phyloP scores from a whole-genome alignment of 2,797 vertebrate species.

The Aplochiton taeniatus region DNA sequence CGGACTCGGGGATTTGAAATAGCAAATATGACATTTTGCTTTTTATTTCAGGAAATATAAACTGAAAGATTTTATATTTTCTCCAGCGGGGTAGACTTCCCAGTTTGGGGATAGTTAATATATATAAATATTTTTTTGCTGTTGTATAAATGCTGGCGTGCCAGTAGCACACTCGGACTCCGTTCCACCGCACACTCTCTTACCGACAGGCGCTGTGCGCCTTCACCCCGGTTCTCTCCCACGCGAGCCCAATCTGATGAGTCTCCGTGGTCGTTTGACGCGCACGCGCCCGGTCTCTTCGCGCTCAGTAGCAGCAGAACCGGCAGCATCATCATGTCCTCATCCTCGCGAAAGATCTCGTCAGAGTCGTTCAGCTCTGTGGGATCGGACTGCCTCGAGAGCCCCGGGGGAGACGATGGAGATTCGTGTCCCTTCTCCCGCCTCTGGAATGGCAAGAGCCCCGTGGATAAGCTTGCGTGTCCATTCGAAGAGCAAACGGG shows the following conservation, averaged over 20 bases:
- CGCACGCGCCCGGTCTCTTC: conserved; percentile 41
- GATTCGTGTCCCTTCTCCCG: conserved; percentile 80
- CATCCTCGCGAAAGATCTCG: conserved; percentile 94
- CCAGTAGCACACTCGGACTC: conserved; percentile 7
- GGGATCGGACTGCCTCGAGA: conserved; percentile 91
- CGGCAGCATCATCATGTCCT: conserved; percentile 65
- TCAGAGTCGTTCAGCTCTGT: conserved; percentile 97
- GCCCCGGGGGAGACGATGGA: conserved; percentile 82
- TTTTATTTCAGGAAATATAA: too few relatives aligned
- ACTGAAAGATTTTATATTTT: too few relatives aligned
- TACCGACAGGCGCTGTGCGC: conserved; percentile 1
- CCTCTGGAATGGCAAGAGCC: conserved; percentile 90
- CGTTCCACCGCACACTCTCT: background rate
- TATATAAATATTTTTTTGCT: background rate
- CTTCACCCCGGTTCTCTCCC: conserved; percentile 5
- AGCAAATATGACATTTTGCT: too few relatives aligned
- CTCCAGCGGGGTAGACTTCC: background rate
- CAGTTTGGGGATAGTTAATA: background rate
- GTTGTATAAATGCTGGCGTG: conserved; percentile 10
- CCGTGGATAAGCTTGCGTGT: conserved; percentile 72
- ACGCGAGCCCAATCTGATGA: conserved; percentile 69
- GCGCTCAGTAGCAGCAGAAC: conserved; percentile 57
- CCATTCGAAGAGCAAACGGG: conserved; percentile 63
- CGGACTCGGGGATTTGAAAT: conserved; percentile 46
- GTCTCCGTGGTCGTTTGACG: conserved; percentile 68